Percentiles rank a stretch among this genome's conserved stretches.
phyloP scores from a whole-genome alignment of 2,113 vertebrate genomes.

The Condylura cristata region DNA sequence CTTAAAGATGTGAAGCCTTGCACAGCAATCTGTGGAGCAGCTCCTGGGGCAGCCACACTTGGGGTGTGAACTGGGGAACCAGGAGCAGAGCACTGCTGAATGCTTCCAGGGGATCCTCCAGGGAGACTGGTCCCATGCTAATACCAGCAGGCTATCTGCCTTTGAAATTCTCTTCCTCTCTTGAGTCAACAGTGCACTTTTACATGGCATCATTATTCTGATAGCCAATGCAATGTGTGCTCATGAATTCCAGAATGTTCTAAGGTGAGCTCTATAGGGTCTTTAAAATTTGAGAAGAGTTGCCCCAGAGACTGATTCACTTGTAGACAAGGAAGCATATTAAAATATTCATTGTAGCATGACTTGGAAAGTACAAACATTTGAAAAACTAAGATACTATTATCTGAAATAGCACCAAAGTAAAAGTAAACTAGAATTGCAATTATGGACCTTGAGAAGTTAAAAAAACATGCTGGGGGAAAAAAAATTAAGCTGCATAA shows the following conservation, averaged over 20 bases:
- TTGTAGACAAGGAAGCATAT: neutral
- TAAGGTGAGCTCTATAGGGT: neutral
- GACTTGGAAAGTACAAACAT: neutral
- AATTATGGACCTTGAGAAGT: neutral
- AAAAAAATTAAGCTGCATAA: neutral
- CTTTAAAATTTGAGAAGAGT: neutral
- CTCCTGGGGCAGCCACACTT: neutral
- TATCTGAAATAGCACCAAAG: neutral
- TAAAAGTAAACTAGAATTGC: neutral
- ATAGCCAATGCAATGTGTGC: neutral
- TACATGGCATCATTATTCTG: neutral
- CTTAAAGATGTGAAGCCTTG: neutral
- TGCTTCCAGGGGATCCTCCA: neutral
- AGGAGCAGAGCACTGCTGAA: neutral
- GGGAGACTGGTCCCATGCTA: neutral
- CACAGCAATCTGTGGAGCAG: neutral
- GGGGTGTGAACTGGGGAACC: neutral
- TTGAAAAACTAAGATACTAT: neutral
- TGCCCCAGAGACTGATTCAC: neutral
- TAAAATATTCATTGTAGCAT: neutral
- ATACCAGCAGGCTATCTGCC: neutral
- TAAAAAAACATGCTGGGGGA: neutral
- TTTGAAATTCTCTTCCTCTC: neutral
- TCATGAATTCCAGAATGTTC: neutral
- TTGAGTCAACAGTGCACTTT: neutral